Percentiles rank a stretch among this genome's conserved stretches.
Evolutionary conservation across 2,888 invertebrate genomes (phyloP).

Genomic region (Callyntrura sp.): DNA sequence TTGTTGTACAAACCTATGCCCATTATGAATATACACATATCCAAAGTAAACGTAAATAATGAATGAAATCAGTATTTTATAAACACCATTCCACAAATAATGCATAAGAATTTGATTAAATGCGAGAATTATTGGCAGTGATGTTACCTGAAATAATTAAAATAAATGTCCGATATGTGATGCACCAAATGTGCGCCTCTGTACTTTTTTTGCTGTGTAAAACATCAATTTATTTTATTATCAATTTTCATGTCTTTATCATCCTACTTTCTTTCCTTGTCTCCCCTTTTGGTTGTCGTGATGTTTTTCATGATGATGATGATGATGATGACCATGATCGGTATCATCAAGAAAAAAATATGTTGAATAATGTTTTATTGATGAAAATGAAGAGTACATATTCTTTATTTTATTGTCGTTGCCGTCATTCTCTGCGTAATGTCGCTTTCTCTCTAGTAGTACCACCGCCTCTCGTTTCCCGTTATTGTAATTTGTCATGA

Average conservation of each 20-base stretch:
- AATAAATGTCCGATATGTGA: slow-evolving; percentile 20
- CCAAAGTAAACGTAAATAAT: slow-evolving; percentile 36
- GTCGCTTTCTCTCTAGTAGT: slow-evolving; percentile 38
- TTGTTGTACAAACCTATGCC: not conserved
- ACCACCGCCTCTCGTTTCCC: slow-evolving; percentile 39
- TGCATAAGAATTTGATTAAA: slow-evolving; percentile 36
- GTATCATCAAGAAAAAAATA: slow-evolving; percentile 30
- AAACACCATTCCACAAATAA: slow-evolving; percentile 42
- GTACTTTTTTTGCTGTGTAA: slow-evolving; percentile 27
- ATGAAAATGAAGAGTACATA: slow-evolving; percentile 45
- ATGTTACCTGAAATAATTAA: slow-evolving; percentile 40
- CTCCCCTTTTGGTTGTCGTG: no score
- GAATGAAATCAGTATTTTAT: slow-evolving; percentile 50
- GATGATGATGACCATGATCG: slow-evolving; percentile 25
- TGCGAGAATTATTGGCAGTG: slow-evolving; percentile 40
- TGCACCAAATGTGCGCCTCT: not conserved
- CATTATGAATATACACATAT: not conserved
- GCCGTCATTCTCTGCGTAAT: slow-evolving; percentile 25
- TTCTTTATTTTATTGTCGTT: slow-evolving; percentile 53
- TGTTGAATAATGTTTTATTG: slow-evolving; percentile 55
- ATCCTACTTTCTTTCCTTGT: slow-evolving; percentile 11
- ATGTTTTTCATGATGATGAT: no score
- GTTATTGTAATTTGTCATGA: slow-evolving; percentile 65
- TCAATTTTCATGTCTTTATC: slow-evolving; percentile 48
- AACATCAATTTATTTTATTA: slow-evolving; percentile 29